phyloP scores from a whole-genome alignment of 2,888 invertebrate species.

The Ectemnius cavifrons region DNA sequence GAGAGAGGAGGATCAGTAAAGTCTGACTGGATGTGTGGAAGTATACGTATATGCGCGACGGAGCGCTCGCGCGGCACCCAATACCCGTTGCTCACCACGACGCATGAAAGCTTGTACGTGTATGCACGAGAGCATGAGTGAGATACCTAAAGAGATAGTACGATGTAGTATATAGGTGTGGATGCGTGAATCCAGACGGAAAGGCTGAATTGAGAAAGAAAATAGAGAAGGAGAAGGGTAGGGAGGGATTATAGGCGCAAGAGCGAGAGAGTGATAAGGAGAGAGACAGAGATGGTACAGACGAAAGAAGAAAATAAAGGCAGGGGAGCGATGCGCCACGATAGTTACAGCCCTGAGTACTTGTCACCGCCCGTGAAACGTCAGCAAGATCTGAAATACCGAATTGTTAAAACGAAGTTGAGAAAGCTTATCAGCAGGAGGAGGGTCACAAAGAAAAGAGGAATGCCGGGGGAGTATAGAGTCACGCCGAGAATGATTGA shows the following conservation, averaged over 20 bases:
- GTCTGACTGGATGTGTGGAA: not conserved
- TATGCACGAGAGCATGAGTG: not conserved
- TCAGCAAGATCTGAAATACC: conserved; percentile 53
- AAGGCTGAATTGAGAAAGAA: conserved; percentile 1
- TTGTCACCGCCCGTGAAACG: conserved; percentile 65
- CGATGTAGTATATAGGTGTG: not conserved
- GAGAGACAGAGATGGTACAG: conserved; percentile 2
- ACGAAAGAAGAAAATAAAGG: conserved; percentile 29
- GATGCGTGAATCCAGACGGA: conserved; percentile 3
- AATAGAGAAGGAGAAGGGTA: not conserved
- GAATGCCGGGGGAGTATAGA: too few species aligned
- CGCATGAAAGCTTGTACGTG: not conserved
- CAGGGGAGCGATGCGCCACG: conserved; percentile 50
- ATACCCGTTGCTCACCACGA: not conserved
- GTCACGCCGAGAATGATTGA: conserved; percentile 10
- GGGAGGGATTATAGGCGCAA: not conserved
- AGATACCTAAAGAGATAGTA: conserved; percentile 5
- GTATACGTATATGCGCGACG: not conserved
- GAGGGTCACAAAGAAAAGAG: too few species aligned
- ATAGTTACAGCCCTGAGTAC: conserved; percentile 60
- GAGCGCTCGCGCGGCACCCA: conserved; percentile 7
- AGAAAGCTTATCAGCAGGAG: conserved; percentile 4
- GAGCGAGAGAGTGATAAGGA: not conserved
- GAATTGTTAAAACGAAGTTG: conserved; percentile 11
- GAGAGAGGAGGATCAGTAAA: conserved; percentile 9